Evolutionary conservation across 2,888 invertebrate genomes (phyloP).

Genomic region (Apodemia zela): DNA sequence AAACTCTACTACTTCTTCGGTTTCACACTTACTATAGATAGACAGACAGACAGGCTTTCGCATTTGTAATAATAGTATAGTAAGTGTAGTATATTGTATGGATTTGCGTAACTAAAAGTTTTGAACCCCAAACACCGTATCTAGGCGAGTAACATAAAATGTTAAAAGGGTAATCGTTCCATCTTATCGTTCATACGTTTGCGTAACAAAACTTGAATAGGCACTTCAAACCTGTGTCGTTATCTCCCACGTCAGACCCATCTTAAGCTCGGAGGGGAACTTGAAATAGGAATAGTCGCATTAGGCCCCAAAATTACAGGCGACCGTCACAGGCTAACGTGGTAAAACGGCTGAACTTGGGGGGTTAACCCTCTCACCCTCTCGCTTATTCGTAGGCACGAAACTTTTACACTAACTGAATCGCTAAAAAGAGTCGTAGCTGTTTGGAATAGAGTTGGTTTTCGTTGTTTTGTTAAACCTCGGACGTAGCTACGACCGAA

Average conservation of each 20-base stretch:
- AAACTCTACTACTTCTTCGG: too few species aligned
- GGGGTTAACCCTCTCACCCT: constrained; percentile 65
- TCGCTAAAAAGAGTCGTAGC: constrained; percentile 35
- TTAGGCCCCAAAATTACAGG: constrained; percentile 78
- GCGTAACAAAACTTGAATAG: constrained; percentile 21
- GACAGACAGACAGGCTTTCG: too few species aligned
- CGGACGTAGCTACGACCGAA: constrained; percentile 47
- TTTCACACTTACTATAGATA: too few species aligned
- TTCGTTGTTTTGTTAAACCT: constrained; percentile 31
- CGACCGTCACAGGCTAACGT: constrained; percentile 78
- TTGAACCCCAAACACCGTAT: constrained; percentile 16
- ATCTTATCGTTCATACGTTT: constrained; percentile 27
- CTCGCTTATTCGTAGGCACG: constrained; percentile 30
- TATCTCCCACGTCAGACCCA: constrained; percentile 70
- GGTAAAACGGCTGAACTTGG: constrained; percentile 75
- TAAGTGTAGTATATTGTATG: too few species aligned
- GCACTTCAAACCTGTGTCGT: constrained; percentile 35
- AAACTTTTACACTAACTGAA: constrained; percentile 35
- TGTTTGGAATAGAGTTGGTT: constrained; percentile 24
- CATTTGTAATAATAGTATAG: too few species aligned
- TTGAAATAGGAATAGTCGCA: constrained; percentile 80
- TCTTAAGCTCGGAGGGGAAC: constrained; percentile 68
- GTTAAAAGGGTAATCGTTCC: constrained; percentile 7
- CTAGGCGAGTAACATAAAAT: constrained; percentile 15
- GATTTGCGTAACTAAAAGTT: not conserved